These are phyloP conservation scores for Pterobdella sp. DNA, from an alignment of 2,888 invertebrate genomes.

Conservation along the genomic window DNA sequence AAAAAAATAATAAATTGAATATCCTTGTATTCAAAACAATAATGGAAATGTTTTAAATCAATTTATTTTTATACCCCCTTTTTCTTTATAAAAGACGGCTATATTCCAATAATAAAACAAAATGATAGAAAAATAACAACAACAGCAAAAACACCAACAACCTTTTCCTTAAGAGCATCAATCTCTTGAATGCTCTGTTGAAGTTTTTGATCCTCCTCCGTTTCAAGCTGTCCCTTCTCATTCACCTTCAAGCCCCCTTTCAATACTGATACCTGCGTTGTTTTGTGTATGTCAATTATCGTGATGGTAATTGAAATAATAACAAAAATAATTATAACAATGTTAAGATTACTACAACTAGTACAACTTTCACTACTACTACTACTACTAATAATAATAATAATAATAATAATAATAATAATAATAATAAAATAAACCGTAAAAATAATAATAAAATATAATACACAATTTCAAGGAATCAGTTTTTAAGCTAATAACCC, in stretches of 20 bases:
- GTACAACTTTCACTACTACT: background rate
- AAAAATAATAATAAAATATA: background rate
- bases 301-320: too few species aligned
- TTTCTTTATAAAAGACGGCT: too few species aligned
- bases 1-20: too few species aligned
- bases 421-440: conserved; percentile 6
- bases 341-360: background rate
- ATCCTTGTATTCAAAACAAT: too few species aligned
- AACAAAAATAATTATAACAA: too few species aligned
- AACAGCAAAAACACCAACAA: too few species aligned
- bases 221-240: background rate
- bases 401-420: background rate
- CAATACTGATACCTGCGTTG: background rate
- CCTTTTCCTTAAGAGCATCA: background rate
- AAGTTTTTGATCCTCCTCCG: background rate
- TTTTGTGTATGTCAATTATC: too few species aligned
- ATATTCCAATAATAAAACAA: too few species aligned
- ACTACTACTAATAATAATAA: background rate
- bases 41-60: too few species aligned
- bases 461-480: background rate
- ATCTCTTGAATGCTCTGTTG: background rate
- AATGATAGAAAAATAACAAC: too few species aligned
- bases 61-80: too few species aligned
- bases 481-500: background rate
- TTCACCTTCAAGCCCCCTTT: background rate